Base-by-base conservation (phyloP, 1,140 invertebrate species). In the Berghia stephanieae region DNA sequence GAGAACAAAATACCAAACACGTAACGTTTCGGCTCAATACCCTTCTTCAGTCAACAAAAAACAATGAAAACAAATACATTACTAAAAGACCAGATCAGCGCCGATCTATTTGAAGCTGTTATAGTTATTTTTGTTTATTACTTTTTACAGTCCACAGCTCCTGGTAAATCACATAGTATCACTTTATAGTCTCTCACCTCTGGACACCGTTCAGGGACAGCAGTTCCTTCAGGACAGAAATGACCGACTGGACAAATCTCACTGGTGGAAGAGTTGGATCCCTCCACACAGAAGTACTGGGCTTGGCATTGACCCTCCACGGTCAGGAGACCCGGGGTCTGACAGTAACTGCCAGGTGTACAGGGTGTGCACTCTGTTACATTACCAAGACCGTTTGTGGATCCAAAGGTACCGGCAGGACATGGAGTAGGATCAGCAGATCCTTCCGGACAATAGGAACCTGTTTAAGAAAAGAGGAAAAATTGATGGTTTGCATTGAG, bases 381-480 rank as follows among this genome's bases (percentile, higher is more conserved):
- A 72, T 85, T 84, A 3, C 55, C 77, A 27, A 88, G 77, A 18
- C 83, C 82, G 21, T 78, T 75, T 0, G 81, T 78, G 2, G 81
- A 80, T 40, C 87, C 85, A 76, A 82, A 88, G 10, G 84, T 86
- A 24, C 86, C 86, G 16, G 84, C 78, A 10, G 85, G 83, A 68
- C 87, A 88, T 6, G 81, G 78, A 10, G 78, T 67, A 18, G 86
- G 84, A 49, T 82, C 79, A 21, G 76, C 79, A 13, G 86, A 86
- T 2, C 86, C 85, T 66, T 83, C 79, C n/a, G 81, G 77, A 81
- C 87, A 88, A 76, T 85, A 88, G 13, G 79, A 86, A 1, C 87
- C 87, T 85, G 69, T 16, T 6, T 21, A 67, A 21, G n/a, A 34
- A 34, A n/a, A 24, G 60, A 4, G 31, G 4, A 67, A 5, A 6